Evolutionary conservation across 2,797 vertebrate species (phyloP), one percentile per base, ranked within the genome.

Genomic region (Pseudochaenichthys georgianus): DNA sequence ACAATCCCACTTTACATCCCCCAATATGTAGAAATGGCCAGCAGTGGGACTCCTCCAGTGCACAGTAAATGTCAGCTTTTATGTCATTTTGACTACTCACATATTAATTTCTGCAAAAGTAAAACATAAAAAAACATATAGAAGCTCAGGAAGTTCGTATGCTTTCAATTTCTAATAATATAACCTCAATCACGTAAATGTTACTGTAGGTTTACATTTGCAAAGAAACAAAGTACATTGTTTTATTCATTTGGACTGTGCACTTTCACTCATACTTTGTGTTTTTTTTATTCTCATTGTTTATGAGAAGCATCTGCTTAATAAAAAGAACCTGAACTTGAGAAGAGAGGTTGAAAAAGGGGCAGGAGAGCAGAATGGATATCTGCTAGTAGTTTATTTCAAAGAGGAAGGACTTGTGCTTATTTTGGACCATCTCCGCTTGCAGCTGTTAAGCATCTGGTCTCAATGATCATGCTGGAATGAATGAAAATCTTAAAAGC

Each of bases 361-460:
- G 75, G 43, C 28, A 43, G 48, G 42, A 52, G 72, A 55, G 47
- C 65, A 65, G 63, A 83, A 71, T 71, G 9, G 52, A 64, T 76
- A 71, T 82, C 76, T 78, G 81, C 59, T 61, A 9, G 55, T 64
- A 16, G 66, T 80, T 83, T 73, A 78, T 84, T 81, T 71, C 62
- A 70, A 55, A 19, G 63, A 79, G 69, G 83, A 86, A 89, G 67
- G 75, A 59, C 75, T 76, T 48, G 0, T 73, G 81, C 78, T 85
- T 84, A 64, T 83, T 79, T 87, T 89, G 88, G 87, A 88, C 51
- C 75, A 54, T 84, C 77, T 83, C 72, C 12, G 47, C 71, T 74
- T 48, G 84, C 93, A 94, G 93, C 91, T 94, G 93, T 88, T 87
- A 38, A 58, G 70, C 92, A 93, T 94, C 92, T 94, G 92, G 89